phyloP scores from a whole-genome alignment of 2,113 vertebrate species.

The Etheostoma spectabile region DNA sequence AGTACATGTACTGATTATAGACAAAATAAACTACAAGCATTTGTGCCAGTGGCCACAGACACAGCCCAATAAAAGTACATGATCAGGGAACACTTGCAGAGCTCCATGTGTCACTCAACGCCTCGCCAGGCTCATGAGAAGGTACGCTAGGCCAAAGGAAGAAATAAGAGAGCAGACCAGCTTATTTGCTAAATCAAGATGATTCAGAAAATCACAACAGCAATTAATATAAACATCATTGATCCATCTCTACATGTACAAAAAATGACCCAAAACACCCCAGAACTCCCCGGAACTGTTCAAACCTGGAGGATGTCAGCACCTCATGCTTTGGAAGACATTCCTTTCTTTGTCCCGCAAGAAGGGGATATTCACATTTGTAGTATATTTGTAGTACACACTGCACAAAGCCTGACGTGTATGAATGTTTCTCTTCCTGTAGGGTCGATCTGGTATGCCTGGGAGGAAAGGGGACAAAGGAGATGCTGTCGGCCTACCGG shows the following conservation, averaged over 20 bases:
- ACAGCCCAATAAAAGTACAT: background rate
- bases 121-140: too few relatives aligned
- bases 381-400: too few relatives aligned
- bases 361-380: too few relatives aligned
- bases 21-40: background rate
- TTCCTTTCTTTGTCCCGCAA: too few relatives aligned
- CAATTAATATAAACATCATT: too few relatives aligned
- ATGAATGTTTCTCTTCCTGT: constrained; percentile 12
- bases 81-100: background rate
- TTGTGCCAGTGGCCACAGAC: background rate
- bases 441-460: constrained; percentile 91
- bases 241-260: background rate
- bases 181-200: too few relatives aligned
- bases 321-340: too few relatives aligned
- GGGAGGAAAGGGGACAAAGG: constrained; percentile 91
- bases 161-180: too few relatives aligned
- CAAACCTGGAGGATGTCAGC: background rate
- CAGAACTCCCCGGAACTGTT: background rate
- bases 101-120: too few relatives aligned
- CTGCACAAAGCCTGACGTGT: background rate
- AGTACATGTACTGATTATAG: too few relatives aligned
- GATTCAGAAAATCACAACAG: too few relatives aligned
- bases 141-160: too few relatives aligned
- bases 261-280: background rate
- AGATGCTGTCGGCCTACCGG: constrained; percentile 81